Base-by-base conservation (phyloP, 1,140 invertebrate genomes). In the Condylostylus longicornis region DNA sequence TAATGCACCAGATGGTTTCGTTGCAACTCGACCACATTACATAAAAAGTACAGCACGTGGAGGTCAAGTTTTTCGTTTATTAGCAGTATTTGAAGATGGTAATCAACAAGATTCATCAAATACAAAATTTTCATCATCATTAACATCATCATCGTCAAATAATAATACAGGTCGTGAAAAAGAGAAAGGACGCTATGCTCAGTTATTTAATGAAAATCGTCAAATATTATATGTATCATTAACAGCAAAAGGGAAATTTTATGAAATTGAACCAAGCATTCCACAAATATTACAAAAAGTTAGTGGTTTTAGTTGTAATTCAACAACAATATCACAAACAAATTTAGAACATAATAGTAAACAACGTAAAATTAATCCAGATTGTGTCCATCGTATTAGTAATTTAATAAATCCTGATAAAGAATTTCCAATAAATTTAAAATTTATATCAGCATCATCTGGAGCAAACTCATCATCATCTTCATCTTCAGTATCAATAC, bases 11-110 rank as follows among this genome's bases (percentile, higher is more conserved):
- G 6, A 23, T 17, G 23, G 23, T 25, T 30, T 27, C 10, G 40
- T 39, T 35, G 53, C 51, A 31, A 47, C 44, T 29, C 38, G 54
- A 7, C 50, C 57, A 8, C 57, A 60, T 33, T 60, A 60, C 27
- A 43, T 60, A 2, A 59, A 58, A 33, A 57, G 50, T 8, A 60
- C 57, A 18, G 57, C 57, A 1, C 41, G 57, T 1, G 54, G 51
- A 10, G 57, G 57, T 1, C 54, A 60, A 39, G 53, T 60, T n/a
- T 60, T 58, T 35, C 51, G 52, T 0, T 37, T 60, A 18, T 30
- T 60, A 14, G 57, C 57, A 4, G 57, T 60, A 1, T 60, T 60
- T 20, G 57, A 60, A 40, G 57, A 60, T 45, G 57, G 57, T 9
- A 60, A 60, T 31, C 53, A 58, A 42, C 51, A 54, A 21, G 41